Conservation (phyloP, 2,797 vertebrate genomes). For the Antrozous pallidus region DNA sequence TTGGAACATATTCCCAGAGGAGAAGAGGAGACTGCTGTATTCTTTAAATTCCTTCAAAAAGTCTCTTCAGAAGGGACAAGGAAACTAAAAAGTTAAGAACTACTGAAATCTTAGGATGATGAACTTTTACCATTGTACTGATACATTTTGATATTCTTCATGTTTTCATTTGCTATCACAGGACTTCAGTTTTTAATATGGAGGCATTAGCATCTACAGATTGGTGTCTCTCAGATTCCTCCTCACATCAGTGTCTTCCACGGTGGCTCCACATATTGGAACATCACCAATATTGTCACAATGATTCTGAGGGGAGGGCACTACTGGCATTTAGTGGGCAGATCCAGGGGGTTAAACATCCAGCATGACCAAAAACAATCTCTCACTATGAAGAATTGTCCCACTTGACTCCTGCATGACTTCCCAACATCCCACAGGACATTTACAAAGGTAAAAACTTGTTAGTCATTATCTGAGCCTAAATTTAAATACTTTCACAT, state of each 20-base stretch:
- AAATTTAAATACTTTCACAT: background rate
- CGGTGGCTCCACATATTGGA: background rate
- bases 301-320: background rate
- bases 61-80: background rate
- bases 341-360: background rate
- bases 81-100: background rate
- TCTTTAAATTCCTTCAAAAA: slow-evolving; percentile 12
- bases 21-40: background rate
- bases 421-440: background rate
- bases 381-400: background rate
- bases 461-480: background rate
- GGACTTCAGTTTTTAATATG: background rate
- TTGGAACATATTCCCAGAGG: background rate
- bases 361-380: background rate
- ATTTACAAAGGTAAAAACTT: background rate
- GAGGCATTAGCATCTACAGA: background rate
- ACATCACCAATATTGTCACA: background rate
- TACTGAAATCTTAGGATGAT: background rate
- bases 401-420: background rate
- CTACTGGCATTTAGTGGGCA: background rate
- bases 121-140: background rate
- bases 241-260: background rate
- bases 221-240: background rate
- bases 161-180: background rate
- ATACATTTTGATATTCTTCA: background rate